These are phyloP conservation scores for Mormyrus proboscirostris DNA, from an alignment of 2,797 vertebrate species.

Conservation along the genomic window DNA sequence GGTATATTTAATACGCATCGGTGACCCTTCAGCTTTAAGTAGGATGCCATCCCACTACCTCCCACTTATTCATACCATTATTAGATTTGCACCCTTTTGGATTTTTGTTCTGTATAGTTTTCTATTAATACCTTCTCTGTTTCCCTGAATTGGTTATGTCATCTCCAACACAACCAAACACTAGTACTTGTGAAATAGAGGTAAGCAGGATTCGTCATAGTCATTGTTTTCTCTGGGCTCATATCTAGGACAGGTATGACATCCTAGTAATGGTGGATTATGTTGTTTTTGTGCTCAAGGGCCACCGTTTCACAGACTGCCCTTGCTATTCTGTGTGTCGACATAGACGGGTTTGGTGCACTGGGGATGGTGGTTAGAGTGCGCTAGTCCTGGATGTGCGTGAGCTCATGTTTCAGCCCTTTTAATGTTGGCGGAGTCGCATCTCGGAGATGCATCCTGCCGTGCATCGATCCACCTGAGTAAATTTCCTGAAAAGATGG, in stretches of 20 bases:
- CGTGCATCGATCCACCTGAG: not conserved
- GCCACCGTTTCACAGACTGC: not conserved
- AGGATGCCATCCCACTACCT: not conserved
- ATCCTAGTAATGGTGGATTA: not conserved
- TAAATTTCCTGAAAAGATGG: slow-evolving; percentile 3
- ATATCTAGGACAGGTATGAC: not conserved
- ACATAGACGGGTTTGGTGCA: not conserved
- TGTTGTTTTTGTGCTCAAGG: not conserved
- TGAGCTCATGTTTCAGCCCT: not conserved
- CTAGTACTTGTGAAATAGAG: not conserved
- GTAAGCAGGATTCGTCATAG: not conserved
- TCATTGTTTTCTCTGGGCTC: not conserved
- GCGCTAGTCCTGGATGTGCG: not conserved
- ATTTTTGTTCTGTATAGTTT: slow-evolving; percentile 3
- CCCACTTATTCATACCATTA: not conserved
- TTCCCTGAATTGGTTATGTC: not conserved
- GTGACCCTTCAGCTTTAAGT: not conserved
- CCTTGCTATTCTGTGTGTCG: not conserved
- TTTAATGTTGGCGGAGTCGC: not conserved
- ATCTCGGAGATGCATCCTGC: not conserved
- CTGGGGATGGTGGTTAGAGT: not conserved
- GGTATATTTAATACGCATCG: not conserved
- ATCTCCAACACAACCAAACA: not conserved
- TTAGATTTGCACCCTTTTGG: not conserved
- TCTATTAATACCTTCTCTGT: slow-evolving; percentile 3